Percentiles rank a stretch among this genome's conserved stretches.
phyloP scores from a whole-genome alignment of 1,140 invertebrate species.

The Stenopsyche tienmushanensis region DNA sequence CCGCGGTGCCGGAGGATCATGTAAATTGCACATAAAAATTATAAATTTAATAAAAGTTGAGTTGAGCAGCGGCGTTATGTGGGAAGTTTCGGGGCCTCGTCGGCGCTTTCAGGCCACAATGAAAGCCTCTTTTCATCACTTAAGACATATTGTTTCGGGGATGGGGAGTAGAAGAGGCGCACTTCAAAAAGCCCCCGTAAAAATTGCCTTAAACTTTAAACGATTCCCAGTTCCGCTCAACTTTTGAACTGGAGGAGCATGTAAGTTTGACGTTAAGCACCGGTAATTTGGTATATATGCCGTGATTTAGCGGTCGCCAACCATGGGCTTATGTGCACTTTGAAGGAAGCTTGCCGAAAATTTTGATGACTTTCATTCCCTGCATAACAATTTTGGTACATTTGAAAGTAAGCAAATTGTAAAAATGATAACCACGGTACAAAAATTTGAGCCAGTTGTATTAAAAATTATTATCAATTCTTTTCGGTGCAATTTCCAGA shows the following conservation, averaged over 20 bases:
- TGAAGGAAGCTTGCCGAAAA: too few species aligned
- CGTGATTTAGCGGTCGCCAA: not conserved
- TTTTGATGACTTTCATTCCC: too few species aligned
- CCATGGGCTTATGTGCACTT: too few species aligned
- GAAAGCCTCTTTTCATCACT: slow-evolving; percentile 28
- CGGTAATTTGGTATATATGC: slow-evolving; percentile 5
- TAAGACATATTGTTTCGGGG: slow-evolving; percentile 29
- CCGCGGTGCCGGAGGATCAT: slow-evolving; percentile 21
- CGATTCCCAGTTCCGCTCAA: slow-evolving; percentile 8
- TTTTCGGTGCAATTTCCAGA: too few species aligned
- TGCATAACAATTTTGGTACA: too few species aligned
- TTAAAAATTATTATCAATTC: too few species aligned
- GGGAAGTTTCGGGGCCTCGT: slow-evolving; percentile 10
- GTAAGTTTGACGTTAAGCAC: slow-evolving; percentile 14
- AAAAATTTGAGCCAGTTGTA: too few species aligned
- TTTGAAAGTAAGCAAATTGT: too few species aligned
- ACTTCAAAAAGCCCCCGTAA: not conserved
- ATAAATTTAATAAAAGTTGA: slow-evolving; percentile 38
- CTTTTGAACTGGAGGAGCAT: not conserved
- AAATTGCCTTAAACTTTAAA: slow-evolving; percentile 17
- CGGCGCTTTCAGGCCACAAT: slow-evolving; percentile 1
- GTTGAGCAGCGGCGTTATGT: slow-evolving; percentile 20
- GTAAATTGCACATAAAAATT: slow-evolving; percentile 37
- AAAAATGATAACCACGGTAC: too few species aligned
- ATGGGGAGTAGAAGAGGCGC: not conserved